These are phyloP conservation scores for Maccullochella peelii DNA, from an alignment of 2,113 vertebrate species.

Conservation along the genomic window DNA sequence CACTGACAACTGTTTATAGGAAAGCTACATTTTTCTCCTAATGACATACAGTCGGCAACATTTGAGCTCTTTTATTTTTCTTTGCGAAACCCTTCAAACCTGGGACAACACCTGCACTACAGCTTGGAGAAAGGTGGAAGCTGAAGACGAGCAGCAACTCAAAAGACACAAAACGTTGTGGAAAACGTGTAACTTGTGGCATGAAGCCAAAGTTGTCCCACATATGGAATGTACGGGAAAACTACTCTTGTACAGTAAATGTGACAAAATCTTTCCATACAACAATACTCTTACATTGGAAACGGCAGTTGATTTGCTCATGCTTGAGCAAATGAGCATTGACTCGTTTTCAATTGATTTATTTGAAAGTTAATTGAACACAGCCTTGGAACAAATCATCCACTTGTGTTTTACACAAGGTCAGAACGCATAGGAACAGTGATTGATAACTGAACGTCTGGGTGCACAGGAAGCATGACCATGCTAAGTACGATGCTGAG, in stretches of 20 bases:
- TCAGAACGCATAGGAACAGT: constrained; percentile 4
- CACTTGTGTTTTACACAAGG: constrained; percentile 6
- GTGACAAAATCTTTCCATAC: constrained; percentile 10
- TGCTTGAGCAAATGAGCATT: neutral
- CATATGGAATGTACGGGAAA: neutral
- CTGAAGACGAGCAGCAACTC: no score
- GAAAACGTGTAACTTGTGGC: neutral
- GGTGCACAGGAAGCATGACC: constrained; percentile 43
- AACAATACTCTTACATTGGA: neutral
- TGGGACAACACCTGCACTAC: neutral
- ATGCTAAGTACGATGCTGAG: constrained; percentile 47
- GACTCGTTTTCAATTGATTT: constrained; percentile 17
- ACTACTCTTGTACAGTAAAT: neutral
- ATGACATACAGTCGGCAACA: constrained; percentile 18
- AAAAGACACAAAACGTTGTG: neutral
- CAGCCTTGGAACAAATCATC: constrained; percentile 10
- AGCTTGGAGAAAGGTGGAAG: neutral
- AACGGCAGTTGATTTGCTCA: neutral
- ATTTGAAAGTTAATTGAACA: constrained; percentile 23
- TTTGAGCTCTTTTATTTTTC: neutral
- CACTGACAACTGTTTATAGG: constrained; percentile 35
- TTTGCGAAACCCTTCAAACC: neutral
- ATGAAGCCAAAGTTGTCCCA: neutral
- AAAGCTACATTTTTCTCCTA: constrained; percentile 37
- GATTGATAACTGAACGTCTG: constrained; percentile 55